Evolutionary conservation across 2,113 vertebrate species (phyloP).

Genomic region (Bambusicola thoracicus): DNA sequence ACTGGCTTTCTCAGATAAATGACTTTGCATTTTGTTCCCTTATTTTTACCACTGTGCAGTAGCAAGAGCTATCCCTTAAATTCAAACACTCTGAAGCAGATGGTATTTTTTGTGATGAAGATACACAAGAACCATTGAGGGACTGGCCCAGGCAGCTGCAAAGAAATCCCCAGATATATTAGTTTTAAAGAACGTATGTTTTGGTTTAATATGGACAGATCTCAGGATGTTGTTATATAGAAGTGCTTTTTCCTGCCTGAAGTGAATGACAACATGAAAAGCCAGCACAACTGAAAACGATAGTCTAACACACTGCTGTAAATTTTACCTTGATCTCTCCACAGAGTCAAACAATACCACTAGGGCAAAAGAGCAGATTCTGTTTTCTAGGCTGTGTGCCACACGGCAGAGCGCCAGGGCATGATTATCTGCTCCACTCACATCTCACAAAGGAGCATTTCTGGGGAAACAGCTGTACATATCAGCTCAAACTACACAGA

Average conservation of each 20-base stretch:
- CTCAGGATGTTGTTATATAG: background rate
- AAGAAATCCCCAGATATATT: background rate
- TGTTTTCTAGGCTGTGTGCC: background rate
- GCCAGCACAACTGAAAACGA: background rate
- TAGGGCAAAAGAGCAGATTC: background rate
- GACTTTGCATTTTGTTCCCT: background rate
- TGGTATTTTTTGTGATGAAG: background rate
- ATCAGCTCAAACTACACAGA: background rate
- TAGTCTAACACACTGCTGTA: background rate
- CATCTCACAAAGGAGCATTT: background rate
- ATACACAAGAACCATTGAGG: background rate
- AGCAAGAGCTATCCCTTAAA: background rate
- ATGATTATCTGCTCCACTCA: background rate
- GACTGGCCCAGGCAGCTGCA: background rate
- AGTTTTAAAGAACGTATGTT: background rate
- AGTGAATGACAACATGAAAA: background rate
- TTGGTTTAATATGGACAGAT: background rate
- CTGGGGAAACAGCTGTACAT: background rate
- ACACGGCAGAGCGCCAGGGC: background rate
- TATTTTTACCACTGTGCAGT: background rate
- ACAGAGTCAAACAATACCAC: background rate
- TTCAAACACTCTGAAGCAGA: background rate
- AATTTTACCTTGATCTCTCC: background rate
- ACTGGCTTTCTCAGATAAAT: background rate
- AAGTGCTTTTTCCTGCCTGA: background rate